Conservation (phyloP, 2,888 invertebrate genomes). For the Pristionchus arcanus region DNA sequence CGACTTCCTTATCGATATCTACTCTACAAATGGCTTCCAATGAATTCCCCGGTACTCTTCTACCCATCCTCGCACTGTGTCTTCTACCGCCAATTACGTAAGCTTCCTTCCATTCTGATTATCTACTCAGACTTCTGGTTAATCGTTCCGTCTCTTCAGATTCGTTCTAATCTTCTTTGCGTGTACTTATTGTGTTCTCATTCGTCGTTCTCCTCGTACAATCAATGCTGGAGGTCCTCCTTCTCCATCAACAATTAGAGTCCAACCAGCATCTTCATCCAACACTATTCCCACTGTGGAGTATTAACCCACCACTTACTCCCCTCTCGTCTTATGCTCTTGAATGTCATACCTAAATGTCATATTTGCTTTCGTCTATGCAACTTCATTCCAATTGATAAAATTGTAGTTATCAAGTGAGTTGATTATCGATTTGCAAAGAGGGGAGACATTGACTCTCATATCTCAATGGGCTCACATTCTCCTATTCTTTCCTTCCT, state of each 20-base stretch:
- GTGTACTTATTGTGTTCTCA: constrained; percentile 7
- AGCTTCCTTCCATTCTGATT: not conserved
- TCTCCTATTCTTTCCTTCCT: not conserved
- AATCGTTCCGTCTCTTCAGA: not conserved
- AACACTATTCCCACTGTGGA: not conserved
- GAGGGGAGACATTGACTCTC: not conserved
- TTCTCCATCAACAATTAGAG: not conserved
- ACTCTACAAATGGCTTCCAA: not conserved
- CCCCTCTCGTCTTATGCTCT: not conserved
- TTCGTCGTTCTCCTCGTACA: not conserved
- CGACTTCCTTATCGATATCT: not conserved
- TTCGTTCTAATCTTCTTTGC: constrained; percentile 25
- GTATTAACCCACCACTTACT: not conserved
- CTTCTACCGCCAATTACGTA: not conserved
- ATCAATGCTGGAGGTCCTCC: not conserved
- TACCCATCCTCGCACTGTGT: not conserved
- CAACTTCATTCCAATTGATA: not conserved
- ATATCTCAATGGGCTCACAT: not conserved
- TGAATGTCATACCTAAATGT: not conserved
- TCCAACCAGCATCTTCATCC: not conserved
- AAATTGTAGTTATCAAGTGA: constrained; percentile 11
- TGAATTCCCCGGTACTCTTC: not conserved
- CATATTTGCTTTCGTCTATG: not conserved
- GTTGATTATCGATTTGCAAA: not conserved
- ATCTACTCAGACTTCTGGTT: not conserved